Conservation (phyloP, 2,888 invertebrate species). For the Catocala nupta region DNA sequence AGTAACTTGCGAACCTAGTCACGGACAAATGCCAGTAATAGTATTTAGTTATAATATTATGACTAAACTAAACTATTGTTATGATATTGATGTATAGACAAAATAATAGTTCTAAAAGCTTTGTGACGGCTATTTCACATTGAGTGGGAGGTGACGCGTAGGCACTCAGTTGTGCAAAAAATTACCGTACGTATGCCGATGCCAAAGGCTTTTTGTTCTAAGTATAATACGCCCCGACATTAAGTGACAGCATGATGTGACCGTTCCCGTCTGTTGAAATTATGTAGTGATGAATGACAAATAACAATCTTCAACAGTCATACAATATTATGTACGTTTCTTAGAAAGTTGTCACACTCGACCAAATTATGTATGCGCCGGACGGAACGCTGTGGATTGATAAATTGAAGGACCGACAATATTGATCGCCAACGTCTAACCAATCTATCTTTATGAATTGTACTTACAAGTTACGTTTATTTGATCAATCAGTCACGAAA, state of each 20-base stretch:
- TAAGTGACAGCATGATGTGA: conserved; percentile 47
- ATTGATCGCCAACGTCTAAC: conserved; percentile 2
- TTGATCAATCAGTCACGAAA: too few species aligned
- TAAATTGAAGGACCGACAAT: conserved; percentile 3
- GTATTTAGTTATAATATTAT: conserved; percentile 9
- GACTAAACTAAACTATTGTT: conserved; percentile 25
- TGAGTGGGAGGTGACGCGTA: conserved; percentile 36
- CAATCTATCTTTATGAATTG: background rate
- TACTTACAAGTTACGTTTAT: background rate
- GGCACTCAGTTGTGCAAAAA: conserved; percentile 52
- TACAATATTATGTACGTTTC: conserved; percentile 15
- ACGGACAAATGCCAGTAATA: too few species aligned
- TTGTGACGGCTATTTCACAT: conserved; percentile 32
- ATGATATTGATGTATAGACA: conserved; percentile 28
- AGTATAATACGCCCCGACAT: conserved; percentile 36
- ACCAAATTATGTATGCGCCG: conserved; percentile 12
- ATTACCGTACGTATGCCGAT: conserved; percentile 36
- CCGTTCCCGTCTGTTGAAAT: conserved; percentile 39
- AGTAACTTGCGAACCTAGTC: too few species aligned
- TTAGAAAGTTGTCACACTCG: conserved; percentile 19
- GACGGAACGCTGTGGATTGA: conserved; percentile 17
- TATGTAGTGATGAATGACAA: conserved; percentile 29
- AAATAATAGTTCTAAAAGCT: conserved; percentile 40
- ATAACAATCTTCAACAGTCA: conserved; percentile 27
- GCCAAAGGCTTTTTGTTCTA: conserved; percentile 37